Percentiles rank a stretch among this genome's conserved stretches.
phyloP scores from a whole-genome alignment of 2,113 vertebrate species.

The Apistogramma diplotaenia region DNA sequence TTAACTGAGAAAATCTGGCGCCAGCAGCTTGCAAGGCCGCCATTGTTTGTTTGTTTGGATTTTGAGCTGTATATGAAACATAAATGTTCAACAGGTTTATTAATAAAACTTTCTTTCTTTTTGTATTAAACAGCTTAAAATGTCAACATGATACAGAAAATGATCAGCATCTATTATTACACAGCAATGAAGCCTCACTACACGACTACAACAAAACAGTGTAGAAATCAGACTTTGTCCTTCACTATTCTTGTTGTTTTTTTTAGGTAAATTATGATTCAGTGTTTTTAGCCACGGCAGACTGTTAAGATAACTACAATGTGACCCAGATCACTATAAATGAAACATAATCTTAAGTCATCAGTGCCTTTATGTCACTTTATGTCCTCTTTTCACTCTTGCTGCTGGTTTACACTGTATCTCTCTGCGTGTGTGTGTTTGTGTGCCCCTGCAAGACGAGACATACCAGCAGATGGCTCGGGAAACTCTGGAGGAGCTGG shows the following conservation, averaged over 20 bases:
- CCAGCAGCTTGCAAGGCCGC: neutral
- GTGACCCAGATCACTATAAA: neutral
- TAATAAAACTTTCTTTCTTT: neutral
- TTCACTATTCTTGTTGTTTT: neutral
- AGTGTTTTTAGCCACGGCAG: neutral
- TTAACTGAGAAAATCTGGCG: neutral
- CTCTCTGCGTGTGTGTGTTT: neutral
- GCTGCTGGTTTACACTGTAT: neutral
- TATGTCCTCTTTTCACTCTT: neutral
- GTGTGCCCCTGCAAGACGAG: conserved; percentile 78
- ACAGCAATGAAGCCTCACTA: neutral
- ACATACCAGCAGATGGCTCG: conserved; percentile 90
- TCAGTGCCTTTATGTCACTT: neutral
- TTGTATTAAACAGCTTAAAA: neutral
- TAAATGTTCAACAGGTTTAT: neutral
- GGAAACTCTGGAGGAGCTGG: conserved; percentile 91
- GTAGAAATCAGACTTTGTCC: neutral
- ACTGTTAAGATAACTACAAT: neutral
- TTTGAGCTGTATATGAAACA: neutral
- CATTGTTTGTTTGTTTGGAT: neutral
- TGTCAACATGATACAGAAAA: neutral
- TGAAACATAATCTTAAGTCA: neutral
- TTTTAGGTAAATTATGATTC: neutral
- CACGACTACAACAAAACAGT: neutral
- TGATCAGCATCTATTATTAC: neutral